A percentile compares a stretch with the other conserved stretches of the same genome.
These are phyloP conservation scores for Chaetura pelagica DNA, from an alignment of 2,113 vertebrate species.

Conservation along the genomic window DNA sequence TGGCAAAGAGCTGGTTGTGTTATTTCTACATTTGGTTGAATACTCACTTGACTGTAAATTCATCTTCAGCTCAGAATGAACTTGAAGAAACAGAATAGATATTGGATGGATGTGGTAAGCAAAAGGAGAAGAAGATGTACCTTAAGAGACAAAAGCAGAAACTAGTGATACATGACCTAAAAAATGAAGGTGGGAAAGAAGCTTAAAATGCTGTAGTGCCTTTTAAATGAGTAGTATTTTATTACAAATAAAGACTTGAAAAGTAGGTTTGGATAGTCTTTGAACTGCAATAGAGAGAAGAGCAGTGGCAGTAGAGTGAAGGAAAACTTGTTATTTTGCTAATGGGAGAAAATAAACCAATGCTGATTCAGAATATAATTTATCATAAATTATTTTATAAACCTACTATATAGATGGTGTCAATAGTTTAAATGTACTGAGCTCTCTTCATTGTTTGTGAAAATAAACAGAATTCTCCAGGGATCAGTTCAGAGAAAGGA, in stretches of 20 bases:
- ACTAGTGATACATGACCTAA: not conserved
- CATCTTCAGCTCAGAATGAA: not conserved
- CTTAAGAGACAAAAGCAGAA: not conserved
- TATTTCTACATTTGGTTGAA: not conserved
- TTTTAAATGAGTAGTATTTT: not conserved
- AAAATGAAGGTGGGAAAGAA: not conserved
- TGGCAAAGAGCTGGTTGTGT: not conserved
- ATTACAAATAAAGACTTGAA: not conserved
- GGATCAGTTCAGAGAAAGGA: not conserved
- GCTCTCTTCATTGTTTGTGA: not conserved
- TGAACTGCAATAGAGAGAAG: not conserved
- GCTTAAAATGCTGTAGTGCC: not conserved
- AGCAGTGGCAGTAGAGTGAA: not conserved
- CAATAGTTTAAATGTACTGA: not conserved
- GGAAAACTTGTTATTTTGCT: not conserved
- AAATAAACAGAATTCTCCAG: not conserved
- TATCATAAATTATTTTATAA: not conserved
- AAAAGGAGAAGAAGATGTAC: not conserved
- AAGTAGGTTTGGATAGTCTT: not conserved
- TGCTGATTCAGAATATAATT: fast-evolving
- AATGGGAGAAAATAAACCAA: not conserved
- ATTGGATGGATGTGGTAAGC: not conserved
- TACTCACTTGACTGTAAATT: not conserved
- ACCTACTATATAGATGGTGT: not conserved
- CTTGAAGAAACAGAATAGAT: not conserved